phyloP scores from a whole-genome alignment of 2,797 vertebrate genomes.

The Coregonus ussuriensis region DNA sequence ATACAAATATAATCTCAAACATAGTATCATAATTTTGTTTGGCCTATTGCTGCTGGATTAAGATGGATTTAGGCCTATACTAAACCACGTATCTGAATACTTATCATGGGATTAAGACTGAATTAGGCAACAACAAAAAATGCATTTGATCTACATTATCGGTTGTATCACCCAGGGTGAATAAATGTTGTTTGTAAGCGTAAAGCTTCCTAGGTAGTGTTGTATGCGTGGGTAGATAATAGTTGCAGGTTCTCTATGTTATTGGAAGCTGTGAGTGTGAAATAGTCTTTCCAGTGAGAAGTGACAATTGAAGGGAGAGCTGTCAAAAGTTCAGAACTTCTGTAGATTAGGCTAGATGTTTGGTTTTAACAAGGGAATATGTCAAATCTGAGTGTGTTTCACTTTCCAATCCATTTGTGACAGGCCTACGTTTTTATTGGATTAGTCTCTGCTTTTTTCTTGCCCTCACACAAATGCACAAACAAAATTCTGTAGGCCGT shows the following conservation, averaged over 20 bases:
- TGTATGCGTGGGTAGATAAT: not conserved
- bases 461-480: not conserved
- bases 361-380: not conserved
- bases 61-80: not conserved
- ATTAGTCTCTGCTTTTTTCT: not conserved
- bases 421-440: not conserved
- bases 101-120: not conserved
- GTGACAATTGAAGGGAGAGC: slow-evolving; percentile 1
- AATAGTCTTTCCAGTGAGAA: slow-evolving; percentile 13
- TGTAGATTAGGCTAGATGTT: not conserved
- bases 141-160: not conserved
- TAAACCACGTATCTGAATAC: slow-evolving; percentile 10
- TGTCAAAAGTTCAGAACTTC: not conserved
- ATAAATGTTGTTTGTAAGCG: not conserved
- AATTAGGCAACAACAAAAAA: slow-evolving; percentile 11
- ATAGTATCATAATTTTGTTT: slow-evolving; percentile 43
- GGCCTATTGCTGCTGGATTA: slow-evolving; percentile 24
- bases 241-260: slow-evolving; percentile 14
- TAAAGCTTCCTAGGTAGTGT: not conserved
- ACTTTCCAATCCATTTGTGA: not conserved
- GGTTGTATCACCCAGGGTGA: not conserved
- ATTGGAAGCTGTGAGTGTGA: slow-evolving; percentile 21
- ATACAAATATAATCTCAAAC: slow-evolving; percentile 46
- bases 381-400: not conserved
- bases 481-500: not conserved